Base-by-base conservation (phyloP, 2,888 invertebrate species). In the Erynnis tages region DNA sequence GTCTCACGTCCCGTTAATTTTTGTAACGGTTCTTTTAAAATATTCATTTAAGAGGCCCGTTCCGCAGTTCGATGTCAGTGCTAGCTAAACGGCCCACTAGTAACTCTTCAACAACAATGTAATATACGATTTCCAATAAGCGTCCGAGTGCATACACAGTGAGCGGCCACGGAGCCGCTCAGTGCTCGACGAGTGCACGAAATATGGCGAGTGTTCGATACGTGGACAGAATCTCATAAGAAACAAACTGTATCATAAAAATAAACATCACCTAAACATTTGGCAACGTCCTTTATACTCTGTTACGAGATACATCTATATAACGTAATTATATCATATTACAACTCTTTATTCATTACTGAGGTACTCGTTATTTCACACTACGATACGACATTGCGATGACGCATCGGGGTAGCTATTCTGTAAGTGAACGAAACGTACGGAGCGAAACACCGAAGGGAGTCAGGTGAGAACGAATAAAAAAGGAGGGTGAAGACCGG, bases 171-270 rank as follows among this genome's bases (percentile, higher is more conserved):
- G 10, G 27, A 38, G 43, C 53, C 35, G 40, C 35, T 47, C 21
- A 7, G 37, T 21, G 21, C 34, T 34, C 34, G 14, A 32, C 17
- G 17, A 34, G 17, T 27, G 37, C 16, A 21, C 30, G n/a, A n/a
- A 21, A 13, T 21, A 46, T 47, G 53, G 54, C 54, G 44, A 37
- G 46, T 46, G 34, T 35, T 43, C 23, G 23, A 50, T 35, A 29
- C 41, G 34, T 64, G 64, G 64, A 64, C 64, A 62, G 64, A 61
- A 58, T 60, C 54, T 62, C 62, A 62, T 64, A 64, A 62, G 64
- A 62, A 61, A 58, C 50, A 48, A 57, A 57, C 37, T 29, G 5
- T 43, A 40, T 38, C 32, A 27, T 45, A 37, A 35, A 47, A 47
- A 54, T 54, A 35, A 35, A 52, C 35, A 40, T 52, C 27, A 52